Percentiles rank a stretch among this genome's conserved stretches.
Evolutionary conservation across 1,140 invertebrate genomes (phyloP).

Genomic region (Hyles vespertilio): DNA sequence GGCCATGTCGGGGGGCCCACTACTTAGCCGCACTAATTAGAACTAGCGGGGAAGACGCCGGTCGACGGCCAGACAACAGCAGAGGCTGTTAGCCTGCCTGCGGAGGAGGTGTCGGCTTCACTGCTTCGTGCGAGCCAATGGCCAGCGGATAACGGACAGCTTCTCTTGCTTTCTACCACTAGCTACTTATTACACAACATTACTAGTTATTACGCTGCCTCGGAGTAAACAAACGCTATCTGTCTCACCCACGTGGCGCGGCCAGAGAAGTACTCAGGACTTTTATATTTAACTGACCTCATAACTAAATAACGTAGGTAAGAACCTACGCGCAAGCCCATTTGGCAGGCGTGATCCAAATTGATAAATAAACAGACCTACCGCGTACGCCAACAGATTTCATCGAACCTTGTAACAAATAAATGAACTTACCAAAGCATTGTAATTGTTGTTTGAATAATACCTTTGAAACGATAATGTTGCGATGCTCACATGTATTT

Average conservation of each 20-base stretch:
- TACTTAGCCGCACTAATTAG: constrained; percentile 37
- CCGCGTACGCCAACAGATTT: constrained; percentile 2
- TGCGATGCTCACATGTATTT: too few relatives aligned
- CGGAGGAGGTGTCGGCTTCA: not conserved
- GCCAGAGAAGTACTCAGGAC: too few relatives aligned
- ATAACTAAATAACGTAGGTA: constrained; percentile 9
- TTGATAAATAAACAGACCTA: constrained; percentile 8
- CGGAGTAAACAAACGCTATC: constrained; percentile 3
- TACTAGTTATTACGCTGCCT: not conserved
- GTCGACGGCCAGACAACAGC: constrained; percentile 39
- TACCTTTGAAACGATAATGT: too few relatives aligned
- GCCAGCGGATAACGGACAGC: too few relatives aligned
- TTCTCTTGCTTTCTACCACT: too few relatives aligned
- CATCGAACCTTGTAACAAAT: not conserved
- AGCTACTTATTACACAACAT: too few relatives aligned
- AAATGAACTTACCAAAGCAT: too few relatives aligned
- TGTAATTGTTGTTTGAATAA: too few relatives aligned
- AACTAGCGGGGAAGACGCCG: constrained; percentile 38
- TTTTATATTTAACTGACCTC: constrained; percentile 8
- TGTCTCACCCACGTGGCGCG: constrained; percentile 1
- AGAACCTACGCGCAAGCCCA: constrained; percentile 5
- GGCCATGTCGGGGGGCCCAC: constrained; percentile 34
- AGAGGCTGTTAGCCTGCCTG: constrained; percentile 37
- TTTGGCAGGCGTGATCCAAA: constrained; percentile 7
- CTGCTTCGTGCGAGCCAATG: not conserved